Base-by-base conservation (phyloP, 35 echinoderm and acorn worm species). In the Amphiura filiformis region DNA sequence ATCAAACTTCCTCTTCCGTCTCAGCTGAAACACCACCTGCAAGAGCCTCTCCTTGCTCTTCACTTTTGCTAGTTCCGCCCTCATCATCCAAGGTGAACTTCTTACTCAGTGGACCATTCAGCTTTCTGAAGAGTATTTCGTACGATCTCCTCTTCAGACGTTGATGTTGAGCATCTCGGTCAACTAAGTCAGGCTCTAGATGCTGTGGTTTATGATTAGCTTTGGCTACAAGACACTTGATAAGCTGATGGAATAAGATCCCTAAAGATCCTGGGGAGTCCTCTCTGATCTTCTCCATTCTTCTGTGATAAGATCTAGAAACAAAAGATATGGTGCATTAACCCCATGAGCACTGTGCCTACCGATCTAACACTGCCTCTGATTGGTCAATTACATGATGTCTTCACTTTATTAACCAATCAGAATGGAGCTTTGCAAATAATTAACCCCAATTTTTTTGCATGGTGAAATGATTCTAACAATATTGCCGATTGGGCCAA, bases 51-150 rank as follows among this genome's bases (percentile, higher is more conserved):
- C 88, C 65, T 84, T 84, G 36, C 57, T 17, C n/a, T 30, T 22
- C 33, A 18, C n/a, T 33, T 17, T 32, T 32, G 23, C 33, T 28
- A 32, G 28, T 64, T 32, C 1, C 3, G 34, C 52, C 5, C 38
- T 28, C 40, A 47, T 49, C 31, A 52, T 47, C 81, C 40, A 49
- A 13, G 1, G 18, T 49, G 15, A 44, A 7, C 11, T 0, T 35
- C 65, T 83, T 41, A 42, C 82, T 80, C 34, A 90, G 88, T 11
- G 88, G 88, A 39, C 88, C 88, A 52, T 82, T 82, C 11, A 90
- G 81, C 75, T 56, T 28, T 20, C 56, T 57, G 22, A 90, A 78
- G 65, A 90, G 88, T 13, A 80, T 35, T 7, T 70, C 39, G 75
- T 80, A 84, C 11, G 70, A 2, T 76, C 65, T 86, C 28, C 52